Evolutionary conservation across 2,113 vertebrate genomes (phyloP).

Genomic region (Corvus moneduloides): DNA sequence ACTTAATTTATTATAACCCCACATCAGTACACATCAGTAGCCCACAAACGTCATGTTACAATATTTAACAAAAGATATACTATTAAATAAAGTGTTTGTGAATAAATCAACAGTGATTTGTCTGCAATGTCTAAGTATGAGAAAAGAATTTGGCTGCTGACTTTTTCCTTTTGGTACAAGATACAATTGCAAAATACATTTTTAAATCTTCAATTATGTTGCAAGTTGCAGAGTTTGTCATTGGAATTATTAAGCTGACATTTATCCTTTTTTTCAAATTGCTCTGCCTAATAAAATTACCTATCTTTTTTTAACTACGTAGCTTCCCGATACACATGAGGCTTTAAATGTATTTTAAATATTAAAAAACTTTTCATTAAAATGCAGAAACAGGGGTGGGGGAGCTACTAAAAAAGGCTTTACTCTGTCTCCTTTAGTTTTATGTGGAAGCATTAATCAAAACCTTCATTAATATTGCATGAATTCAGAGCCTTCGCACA

Average conservation of each 20-base stretch:
- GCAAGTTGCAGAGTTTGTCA: slow-evolving; percentile 31
- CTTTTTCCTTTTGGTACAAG: not conserved
- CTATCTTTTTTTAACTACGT: slow-evolving; percentile 1
- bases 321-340: slow-evolving; percentile 7
- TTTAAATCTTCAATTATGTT: slow-evolving; percentile 29
- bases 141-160: not conserved
- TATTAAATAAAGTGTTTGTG: not conserved
- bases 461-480: slow-evolving; percentile 64
- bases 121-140: not conserved
- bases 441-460: slow-evolving; percentile 62
- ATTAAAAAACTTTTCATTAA: slow-evolving; percentile 68
- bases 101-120: not conserved
- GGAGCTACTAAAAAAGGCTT: slow-evolving; percentile 42
- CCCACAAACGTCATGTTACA: not conserved
- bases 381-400: slow-evolving; percentile 49
- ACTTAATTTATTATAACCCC: not conserved
- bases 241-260: slow-evolving; percentile 3
- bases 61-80: slow-evolving; percentile 7
- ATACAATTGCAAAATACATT: not conserved
- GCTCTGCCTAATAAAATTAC: slow-evolving; percentile 58
- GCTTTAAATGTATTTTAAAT: slow-evolving; percentile 68
- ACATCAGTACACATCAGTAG: not conserved
- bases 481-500: not conserved
- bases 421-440: slow-evolving; percentile 61
- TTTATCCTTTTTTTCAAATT: slow-evolving; percentile 54